A percentile compares a stretch with the other conserved stretches of the same genome.
These are phyloP conservation scores for Amphipoea lucens DNA, from an alignment of 2,888 invertebrate genomes.

Conservation along the genomic window DNA sequence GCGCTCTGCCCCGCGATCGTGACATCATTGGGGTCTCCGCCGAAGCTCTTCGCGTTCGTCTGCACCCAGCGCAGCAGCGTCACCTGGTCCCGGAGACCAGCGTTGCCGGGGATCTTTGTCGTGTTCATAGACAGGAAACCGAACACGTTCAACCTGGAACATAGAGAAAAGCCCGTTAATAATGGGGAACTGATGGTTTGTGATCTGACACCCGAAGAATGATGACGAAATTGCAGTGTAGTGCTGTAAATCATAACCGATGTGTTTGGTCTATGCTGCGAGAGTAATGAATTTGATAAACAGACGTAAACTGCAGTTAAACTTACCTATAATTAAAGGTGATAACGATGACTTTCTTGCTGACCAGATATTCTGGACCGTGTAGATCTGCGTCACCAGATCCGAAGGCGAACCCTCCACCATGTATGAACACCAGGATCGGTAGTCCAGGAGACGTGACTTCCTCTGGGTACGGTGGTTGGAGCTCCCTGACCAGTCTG, in stretches of 20 bases:
- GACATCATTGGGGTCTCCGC: conserved; percentile 83
- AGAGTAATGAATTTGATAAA: not conserved
- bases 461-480: conserved; percentile 61
- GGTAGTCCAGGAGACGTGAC: conserved; percentile 71
- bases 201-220: not conserved
- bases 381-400: conserved; percentile 83
- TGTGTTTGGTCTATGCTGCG: not conserved
- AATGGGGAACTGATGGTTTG: conserved; percentile 2
- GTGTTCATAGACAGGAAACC: conserved; percentile 85
- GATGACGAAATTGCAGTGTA: not conserved
- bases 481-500: conserved; percentile 57
- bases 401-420: conserved; percentile 85
- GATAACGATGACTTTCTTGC: conserved; percentile 81
- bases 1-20: conserved; percentile 87
- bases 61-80: conserved; percentile 85
- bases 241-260: not conserved
- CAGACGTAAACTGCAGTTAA: not conserved
- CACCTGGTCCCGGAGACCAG: conserved; percentile 84
- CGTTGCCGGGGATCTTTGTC: conserved; percentile 83
- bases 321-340: conserved; percentile 87
- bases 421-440: conserved; percentile 85
- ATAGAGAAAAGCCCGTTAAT: not conserved
- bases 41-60: conserved; percentile 80
- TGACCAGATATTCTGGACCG: conserved; percentile 84
- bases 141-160: conserved; percentile 83